Base-by-base conservation (phyloP, 37 sponge, comb jelly and placozoan genomes). In the Ianthella basta region DNA sequence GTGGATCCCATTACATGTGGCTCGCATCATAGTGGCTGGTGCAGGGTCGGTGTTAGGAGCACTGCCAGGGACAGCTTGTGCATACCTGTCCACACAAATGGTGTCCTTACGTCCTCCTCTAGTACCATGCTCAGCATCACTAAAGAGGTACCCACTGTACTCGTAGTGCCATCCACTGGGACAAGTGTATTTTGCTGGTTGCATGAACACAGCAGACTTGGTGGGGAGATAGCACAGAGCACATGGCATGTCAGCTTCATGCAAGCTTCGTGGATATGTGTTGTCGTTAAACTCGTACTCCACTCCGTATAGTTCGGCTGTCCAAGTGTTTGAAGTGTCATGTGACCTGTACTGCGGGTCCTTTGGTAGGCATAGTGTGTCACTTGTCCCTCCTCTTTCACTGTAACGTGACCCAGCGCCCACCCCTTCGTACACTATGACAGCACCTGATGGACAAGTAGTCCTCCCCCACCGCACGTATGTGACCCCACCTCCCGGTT, bases 221-320 rank as follows among this genome's bases (percentile, higher is more conserved):
- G 50, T 29, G 50, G 32, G 27, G 15, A 41, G 29, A 15, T 78
- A 44, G 24, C 79, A 78, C 50, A 78, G 79, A 6, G 79, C 79
- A 78, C 79, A 78, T 2, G 79, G 79, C 25, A 78, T 78, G 24
- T 78, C 50, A 78, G 50, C 15, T 1, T 78, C 54, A 78, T 24
- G 25, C 16, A 44, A 27, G 24, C 38, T 15, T n/a, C 50, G 21
- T 29, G 29, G 64, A 29, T 6, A n/a, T 61, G 64, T 12, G 4
- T 27, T 27, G 37, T 54, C 79, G 38, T 27, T 20, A 5, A 44
- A 38, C 38, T 78, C 50, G 25, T 78, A 78, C 37, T 78, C 79
- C 27, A 44, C 79, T 53, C 79, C 55, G 24, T 78, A 78, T 1
- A 78, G 50, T 0, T 41, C 16, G 19, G 79, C 50, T 27, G 13